Evolutionary conservation across 2,797 vertebrate species (phyloP), one percentile per base, ranked within the genome.

Genomic region (Numenius phaeopus): DNA sequence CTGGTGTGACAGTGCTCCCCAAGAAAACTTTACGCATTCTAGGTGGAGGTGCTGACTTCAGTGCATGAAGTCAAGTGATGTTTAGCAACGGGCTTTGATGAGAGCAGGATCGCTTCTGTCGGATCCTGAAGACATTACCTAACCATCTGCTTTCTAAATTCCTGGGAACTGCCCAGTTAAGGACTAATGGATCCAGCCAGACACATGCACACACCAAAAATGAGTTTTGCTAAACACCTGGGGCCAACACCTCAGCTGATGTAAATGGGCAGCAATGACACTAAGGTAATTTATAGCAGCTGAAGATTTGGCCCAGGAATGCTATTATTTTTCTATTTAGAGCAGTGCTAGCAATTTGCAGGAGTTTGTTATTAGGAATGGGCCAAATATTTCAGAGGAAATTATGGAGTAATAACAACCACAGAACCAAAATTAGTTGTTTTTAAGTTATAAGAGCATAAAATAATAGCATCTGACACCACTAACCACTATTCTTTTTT

Each of bases 401-500:
- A 96, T 97, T 87, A 97, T 37, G 62, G 87, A 92, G 70, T 94
- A 95, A 93, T 94, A 94, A 91, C 77, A 91, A 95, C 93, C 90
- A 87, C 93, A 89, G 93, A 93, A 83, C 75, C 42, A 90, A 92
- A 95, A 96, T 94, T 76, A 95, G 89, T 96, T 96, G 82, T 24
- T 94, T 97, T 96, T 97, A 95, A 94, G 92, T 97, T 96, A 94
- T 54, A 91, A 96, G 83, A 95, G 75, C 86, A 87, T 94, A 94
- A 96, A 98, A 94, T 96, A 97, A 97, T 96, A 96, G 61, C 83
- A 95, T 96, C 76, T 97, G 96, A 96, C 96, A 97, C 89, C 88
- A 77, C 89, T 95, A 96, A 96, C 90, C 73, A 11, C 92, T 94
- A 64, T 95, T 97, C 87, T 95, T 91, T 94, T 92, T 96, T 94